Evolutionary conservation across 1,140 invertebrate genomes (phyloP).

Genomic region (Heliconius congener): DNA sequence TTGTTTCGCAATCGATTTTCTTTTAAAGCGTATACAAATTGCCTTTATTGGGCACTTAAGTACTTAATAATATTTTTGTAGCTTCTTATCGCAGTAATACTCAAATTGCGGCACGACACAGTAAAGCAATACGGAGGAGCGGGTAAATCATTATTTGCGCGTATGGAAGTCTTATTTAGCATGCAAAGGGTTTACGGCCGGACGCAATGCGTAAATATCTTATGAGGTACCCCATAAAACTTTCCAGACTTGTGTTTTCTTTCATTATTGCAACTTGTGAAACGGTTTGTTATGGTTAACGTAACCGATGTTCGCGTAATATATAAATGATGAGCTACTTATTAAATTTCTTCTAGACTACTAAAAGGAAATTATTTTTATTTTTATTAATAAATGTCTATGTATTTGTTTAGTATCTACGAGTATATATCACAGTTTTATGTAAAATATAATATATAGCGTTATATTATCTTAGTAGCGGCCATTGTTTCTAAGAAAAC

Average conservation of each 20-base stretch:
- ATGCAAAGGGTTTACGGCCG: slow-evolving; percentile 56
- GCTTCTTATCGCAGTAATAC: slow-evolving; percentile 1
- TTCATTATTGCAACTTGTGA: slow-evolving; percentile 33
- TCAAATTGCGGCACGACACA: slow-evolving; percentile 4
- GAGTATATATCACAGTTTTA: too few species aligned
- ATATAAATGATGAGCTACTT: slow-evolving; percentile 13
- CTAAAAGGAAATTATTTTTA: not conserved
- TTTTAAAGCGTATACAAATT: slow-evolving; percentile 19
- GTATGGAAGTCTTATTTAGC: slow-evolving; percentile 50
- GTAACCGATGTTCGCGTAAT: slow-evolving; percentile 8
- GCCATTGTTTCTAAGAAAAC: too few species aligned
- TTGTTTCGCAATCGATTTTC: slow-evolving; percentile 23
- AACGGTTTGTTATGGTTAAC: slow-evolving; percentile 24
- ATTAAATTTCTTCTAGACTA: slow-evolving; percentile 19
- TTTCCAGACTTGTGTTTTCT: slow-evolving; percentile 37
- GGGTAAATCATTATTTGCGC: slow-evolving; percentile 51
- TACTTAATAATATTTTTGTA: slow-evolving; percentile 14
- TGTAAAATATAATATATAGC: too few species aligned
- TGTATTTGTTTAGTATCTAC: not conserved
- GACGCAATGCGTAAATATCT: slow-evolving; percentile 50
- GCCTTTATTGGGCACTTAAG: not conserved
- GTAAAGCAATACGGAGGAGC: slow-evolving; percentile 38
- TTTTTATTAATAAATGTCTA: not conserved
- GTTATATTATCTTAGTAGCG: too few species aligned
- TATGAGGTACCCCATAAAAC: slow-evolving; percentile 46